Base-by-base conservation (phyloP, 2,113 vertebrate species). In the Centrocercus urophasianus region DNA sequence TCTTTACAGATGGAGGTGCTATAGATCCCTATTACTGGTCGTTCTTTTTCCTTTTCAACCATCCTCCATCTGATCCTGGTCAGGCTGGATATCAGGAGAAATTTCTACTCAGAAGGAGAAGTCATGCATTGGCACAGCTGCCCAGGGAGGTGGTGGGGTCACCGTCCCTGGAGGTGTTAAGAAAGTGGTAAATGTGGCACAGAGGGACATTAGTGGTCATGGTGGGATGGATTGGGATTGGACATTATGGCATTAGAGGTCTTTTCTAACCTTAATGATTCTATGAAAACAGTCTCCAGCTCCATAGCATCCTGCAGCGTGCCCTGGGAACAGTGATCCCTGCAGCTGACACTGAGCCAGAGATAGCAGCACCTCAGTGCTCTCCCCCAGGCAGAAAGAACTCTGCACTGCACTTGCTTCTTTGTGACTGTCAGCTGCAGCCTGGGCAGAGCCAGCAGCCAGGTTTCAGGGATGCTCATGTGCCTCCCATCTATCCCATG, bases 71-170 rank as follows among this genome's bases (percentile, higher is more conserved):
- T 40, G 28, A 32, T 40, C 81, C 88, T 22, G 5, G 19, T 11
- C 10, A 50, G 24, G 24, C 48, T 50, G 48, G 48, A 50, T 50
- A 25, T 50, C 48, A 50, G 48, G 24, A 50, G 48, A 50, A 50
- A 50, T 25, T 25, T 25, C 48, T 50, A 50, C 24, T 50, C 48
- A 50, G 47, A 48, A 48, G 24, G 48, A 50, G 48, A 12, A 25
- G 48, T 50, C 24, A 25, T 25, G 24, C 48, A 50, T 25, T 25
- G 48, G 24, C 48, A 50, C 93, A 94, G 66, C 60, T 89, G 93
- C 94, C 67, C 86, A 24, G 88, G 93, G 96, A 93, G 82, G 72
- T 25, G 48, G 48, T 50, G 48, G 48, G 12, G 7, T 50, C 48
- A 50, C 48, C 48, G 8, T 25, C 48, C 24, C 48, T 50, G 24